Evolutionary conservation across 1,140 invertebrate genomes (phyloP).

Genomic region (Subanguina moxae): DNA sequence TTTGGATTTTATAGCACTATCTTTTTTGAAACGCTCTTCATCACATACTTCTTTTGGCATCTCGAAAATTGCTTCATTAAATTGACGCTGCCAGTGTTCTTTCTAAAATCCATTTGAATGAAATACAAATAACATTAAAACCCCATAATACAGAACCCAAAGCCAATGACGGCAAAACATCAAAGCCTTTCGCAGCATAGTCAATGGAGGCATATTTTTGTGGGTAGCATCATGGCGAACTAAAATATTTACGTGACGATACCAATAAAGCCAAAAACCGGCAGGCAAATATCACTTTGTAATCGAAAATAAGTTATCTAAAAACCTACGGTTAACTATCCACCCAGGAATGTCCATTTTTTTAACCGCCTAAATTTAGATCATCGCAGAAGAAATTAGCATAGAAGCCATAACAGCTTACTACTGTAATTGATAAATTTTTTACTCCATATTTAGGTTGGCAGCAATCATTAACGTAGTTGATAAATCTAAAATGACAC

Average conservation of each 20-base stretch:
- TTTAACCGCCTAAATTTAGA: neutral
- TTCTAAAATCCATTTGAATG: constrained; percentile 6
- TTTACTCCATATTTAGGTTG: constrained; percentile 11
- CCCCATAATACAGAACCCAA: constrained; percentile 16
- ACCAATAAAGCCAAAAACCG: too few species aligned
- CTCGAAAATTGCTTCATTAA: constrained; percentile 27
- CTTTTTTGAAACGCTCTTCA: neutral
- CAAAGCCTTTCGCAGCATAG: constrained; percentile 21
- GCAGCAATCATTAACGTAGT: constrained; percentile 34
- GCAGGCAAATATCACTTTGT: too few species aligned
- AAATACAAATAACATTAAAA: neutral
- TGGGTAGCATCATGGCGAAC: constrained; percentile 26
- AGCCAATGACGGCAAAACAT: constrained; percentile 29
- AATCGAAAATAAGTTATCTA: too few species aligned
- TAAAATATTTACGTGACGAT: neutral
- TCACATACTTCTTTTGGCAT: constrained; percentile 8
- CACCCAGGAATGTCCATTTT: constrained; percentile 26
- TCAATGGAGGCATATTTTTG: constrained; percentile 21
- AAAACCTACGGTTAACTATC: constrained; percentile 17
- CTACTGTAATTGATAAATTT: neutral
- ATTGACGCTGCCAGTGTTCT: constrained; percentile 12
- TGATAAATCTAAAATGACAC: constrained; percentile 27
- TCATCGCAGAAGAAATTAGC: too few species aligned
- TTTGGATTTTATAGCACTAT: neutral
- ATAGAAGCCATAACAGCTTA: neutral